Evolutionary conservation across 2,888 invertebrate genomes (phyloP).

Genomic region (Leptinotarsa rubiginosa): DNA sequence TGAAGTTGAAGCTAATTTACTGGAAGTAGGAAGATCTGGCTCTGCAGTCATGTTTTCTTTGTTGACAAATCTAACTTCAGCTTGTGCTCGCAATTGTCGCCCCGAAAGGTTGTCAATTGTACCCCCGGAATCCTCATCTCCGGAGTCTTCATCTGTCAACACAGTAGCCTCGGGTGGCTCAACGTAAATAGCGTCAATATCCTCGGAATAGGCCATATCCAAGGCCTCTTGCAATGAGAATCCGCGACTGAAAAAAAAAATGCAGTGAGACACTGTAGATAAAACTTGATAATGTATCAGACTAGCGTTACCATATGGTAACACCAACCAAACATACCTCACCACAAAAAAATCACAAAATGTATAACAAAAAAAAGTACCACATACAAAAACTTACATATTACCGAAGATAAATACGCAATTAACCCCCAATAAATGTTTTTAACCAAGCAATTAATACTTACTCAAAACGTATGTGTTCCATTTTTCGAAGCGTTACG

Average conservation of each 20-base stretch:
- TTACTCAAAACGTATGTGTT: too few relatives aligned
- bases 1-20: slow-evolving; percentile 6
- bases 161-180: slow-evolving; percentile 23
- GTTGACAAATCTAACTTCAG: background rate
- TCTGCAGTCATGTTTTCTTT: background rate
- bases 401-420: too few relatives aligned
- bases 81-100: slow-evolving; percentile 14
- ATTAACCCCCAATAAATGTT: too few relatives aligned
- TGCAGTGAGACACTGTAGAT: background rate
- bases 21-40: slow-evolving; percentile 5
- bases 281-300: background rate
- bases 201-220: background rate
- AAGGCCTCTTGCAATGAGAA: slow-evolving; percentile 22
- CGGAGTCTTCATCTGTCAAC: slow-evolving; percentile 24
- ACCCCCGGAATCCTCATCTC: slow-evolving; percentile 15
- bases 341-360: background rate
- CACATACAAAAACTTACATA: too few relatives aligned
- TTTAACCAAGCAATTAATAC: too few relatives aligned
- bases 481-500: too few relatives aligned
- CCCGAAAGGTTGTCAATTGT: slow-evolving; percentile 4
- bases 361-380: slow-evolving; percentile 1
- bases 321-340: slow-evolving; percentile 4
- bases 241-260: slow-evolving; percentile 26
- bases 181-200: slow-evolving; percentile 24
- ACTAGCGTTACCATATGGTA: background rate